Conservation (phyloP, 2,113 vertebrate genomes). For the Mohoua ochrocephala region DNA sequence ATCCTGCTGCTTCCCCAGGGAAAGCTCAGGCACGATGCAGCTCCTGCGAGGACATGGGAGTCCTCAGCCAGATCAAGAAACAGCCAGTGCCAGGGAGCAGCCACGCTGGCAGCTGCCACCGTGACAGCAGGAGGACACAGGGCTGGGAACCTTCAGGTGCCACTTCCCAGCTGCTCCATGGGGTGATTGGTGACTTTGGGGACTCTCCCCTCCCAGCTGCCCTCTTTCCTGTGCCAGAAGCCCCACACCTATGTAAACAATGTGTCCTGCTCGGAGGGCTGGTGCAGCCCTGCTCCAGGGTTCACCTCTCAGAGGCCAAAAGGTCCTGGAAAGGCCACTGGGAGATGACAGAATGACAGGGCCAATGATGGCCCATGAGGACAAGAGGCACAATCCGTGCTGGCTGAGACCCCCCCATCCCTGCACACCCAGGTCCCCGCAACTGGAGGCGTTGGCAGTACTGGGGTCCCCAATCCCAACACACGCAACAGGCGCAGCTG, state of each 20-base stretch:
- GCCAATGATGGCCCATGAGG: not conserved
- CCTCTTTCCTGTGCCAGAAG: not conserved
- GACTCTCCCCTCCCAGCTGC: not conserved
- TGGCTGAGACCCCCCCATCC: not conserved
- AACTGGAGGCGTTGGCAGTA: fast-evolving
- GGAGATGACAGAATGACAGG: fast-evolving
- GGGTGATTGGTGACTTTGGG: not conserved
- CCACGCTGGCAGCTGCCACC: not conserved
- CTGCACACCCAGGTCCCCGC: not conserved
- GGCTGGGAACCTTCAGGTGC: not conserved
- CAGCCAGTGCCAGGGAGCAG: not conserved
- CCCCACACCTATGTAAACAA: not conserved
- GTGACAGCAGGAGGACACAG: fast-evolving
- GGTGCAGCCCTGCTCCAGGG: not conserved
- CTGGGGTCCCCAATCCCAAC: not conserved
- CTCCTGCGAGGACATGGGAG: not conserved
- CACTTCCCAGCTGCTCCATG: fast-evolving
- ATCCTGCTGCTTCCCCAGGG: not conserved
- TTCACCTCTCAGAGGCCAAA: not conserved
- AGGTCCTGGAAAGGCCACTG: not conserved
- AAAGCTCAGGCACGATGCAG: not conserved
- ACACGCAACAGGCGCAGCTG: not conserved
- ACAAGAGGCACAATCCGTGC: not conserved
- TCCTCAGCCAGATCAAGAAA: not conserved
- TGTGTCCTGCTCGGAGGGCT: not conserved